Percentiles rank a stretch among this genome's conserved stretches.
These are phyloP conservation scores for Cebus imitator DNA, from an alignment of 2,113 vertebrate genomes.

Conservation along the genomic window DNA sequence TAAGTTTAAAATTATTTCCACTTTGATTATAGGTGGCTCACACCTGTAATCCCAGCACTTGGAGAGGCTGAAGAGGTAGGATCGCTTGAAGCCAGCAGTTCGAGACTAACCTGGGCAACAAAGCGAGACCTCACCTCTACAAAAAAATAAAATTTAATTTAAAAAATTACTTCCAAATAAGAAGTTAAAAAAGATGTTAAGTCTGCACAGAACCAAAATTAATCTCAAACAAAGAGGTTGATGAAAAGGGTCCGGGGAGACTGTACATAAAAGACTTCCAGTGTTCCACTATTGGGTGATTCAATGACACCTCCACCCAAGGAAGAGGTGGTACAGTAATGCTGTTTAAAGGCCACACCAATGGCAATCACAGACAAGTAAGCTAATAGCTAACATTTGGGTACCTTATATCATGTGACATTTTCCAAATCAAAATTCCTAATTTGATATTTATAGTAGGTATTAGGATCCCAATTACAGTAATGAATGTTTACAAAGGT, in stretches of 20 bases:
- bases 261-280: neutral
- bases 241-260: rapidly evolving
- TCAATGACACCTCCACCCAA: too few species aligned
- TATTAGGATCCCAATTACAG: neutral
- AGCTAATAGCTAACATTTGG: neutral
- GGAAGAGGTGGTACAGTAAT: rapidly evolving
- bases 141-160: too few species aligned
- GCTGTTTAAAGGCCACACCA: neutral
- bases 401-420: neutral
- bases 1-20: constrained; percentile 35
- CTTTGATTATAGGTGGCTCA: too few species aligned
- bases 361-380: rapidly evolving
- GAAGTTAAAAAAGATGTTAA: neutral
- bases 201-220: neutral
- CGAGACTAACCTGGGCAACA: too few species aligned
- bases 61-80: too few species aligned
- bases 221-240: neutral
- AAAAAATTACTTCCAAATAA: constrained; percentile 26
- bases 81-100: too few species aligned
- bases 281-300: neutral
- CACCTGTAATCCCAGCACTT: too few species aligned
- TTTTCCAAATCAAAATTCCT: neutral
- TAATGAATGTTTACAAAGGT: neutral
- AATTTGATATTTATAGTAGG: neutral
- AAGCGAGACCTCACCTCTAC: too few species aligned